Evolutionary conservation across 37 sponge, comb jelly and placozoan species (phyloP).

Genomic region (Spongilla lacustris): DNA sequence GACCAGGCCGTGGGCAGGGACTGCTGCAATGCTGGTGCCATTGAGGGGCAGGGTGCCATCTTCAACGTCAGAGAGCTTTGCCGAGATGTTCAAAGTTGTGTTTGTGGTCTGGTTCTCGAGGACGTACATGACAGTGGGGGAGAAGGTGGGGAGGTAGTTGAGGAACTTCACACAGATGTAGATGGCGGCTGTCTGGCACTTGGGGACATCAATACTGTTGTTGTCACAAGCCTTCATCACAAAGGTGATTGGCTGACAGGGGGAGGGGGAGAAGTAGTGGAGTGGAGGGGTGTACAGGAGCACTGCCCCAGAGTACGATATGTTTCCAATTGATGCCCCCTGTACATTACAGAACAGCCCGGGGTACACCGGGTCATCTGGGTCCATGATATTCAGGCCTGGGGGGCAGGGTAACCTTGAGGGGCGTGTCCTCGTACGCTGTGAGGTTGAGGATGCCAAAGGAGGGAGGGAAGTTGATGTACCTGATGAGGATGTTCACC

Average conservation of each 20-base stretch:
- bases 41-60: slow-evolving; percentile 45
- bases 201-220: slow-evolving; percentile 27
- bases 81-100: slow-evolving; percentile 20
- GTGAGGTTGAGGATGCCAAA: slow-evolving; percentile 59
- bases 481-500: slow-evolving; percentile 49
- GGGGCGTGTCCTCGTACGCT: slow-evolving; percentile 59
- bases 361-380: slow-evolving; percentile 67
- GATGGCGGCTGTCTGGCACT: slow-evolving; percentile 62
- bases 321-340: slow-evolving; percentile 35
- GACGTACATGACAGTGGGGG: slow-evolving; percentile 25
- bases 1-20: slow-evolving; percentile 60
- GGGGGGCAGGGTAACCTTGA: slow-evolving; percentile 50
- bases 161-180: slow-evolving; percentile 40
- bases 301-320: slow-evolving; percentile 57
- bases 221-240: slow-evolving; percentile 73
- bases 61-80: slow-evolving; percentile 76
- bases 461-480: slow-evolving; percentile 78
- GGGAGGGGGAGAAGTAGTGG: slow-evolving; percentile 35
- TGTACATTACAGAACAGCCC: slow-evolving; percentile 61
- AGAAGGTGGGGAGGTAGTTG: slow-evolving; percentile 35
- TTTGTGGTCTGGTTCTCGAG: slow-evolving; percentile 57
- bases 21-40: slow-evolving; percentile 40
- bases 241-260: slow-evolving; percentile 48
- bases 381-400: slow-evolving; percentile 68
- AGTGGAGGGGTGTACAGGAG: slow-evolving; percentile 61